Base-by-base conservation (phyloP, 2,113 vertebrate genomes). In the Cricetomys ansorgei region DNA sequence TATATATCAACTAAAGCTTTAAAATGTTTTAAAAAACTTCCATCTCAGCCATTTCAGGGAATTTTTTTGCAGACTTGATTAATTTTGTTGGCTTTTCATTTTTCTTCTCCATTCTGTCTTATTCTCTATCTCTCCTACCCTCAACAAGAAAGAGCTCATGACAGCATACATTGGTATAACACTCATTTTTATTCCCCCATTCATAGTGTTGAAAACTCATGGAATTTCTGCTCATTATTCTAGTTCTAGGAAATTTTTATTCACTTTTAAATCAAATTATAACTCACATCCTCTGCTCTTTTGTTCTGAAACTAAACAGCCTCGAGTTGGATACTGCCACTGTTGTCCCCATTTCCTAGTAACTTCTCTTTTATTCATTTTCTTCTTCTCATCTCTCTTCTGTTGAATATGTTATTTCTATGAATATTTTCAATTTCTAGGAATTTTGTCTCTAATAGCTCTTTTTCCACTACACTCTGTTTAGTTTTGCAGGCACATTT, bases 401-500 rank as follows among this genome's bases (percentile, higher is more conserved):
- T 70, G 43, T 62, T 91, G 80, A 67, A 45, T 80, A 73, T 92
- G 86, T 85, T 81, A 80, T 94, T 96, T 85, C 34, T 79, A 27
- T 12, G 57, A 79, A 80, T 91, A 88, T 19, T 81, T 84, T 94
- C 59, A 89, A 57, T 91, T 91, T 89, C 64, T 34, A 90, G 94
- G 69, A 83, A 79, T 72, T 72, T 96, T 91, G 10, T 87, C 43
- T 77, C 25, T 53, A 48, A 81, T 17, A 76, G 13, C 27, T 86
- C 7, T 1, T 73, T 64, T 88, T 73, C 65, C 67, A 89, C 77
- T 43, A 34, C 3, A 70, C 21, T 29, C 75, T 50, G 0, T 85
- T 69, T 91, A 67, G 15, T 88, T 93, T 88, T 48, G 69, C 53
- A 43, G 50, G 40, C 34, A 77, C 9, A 55, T 55, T 67, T 85